phyloP scores from a whole-genome alignment of 2,888 invertebrate species.

The Choreutis nemorana region DNA sequence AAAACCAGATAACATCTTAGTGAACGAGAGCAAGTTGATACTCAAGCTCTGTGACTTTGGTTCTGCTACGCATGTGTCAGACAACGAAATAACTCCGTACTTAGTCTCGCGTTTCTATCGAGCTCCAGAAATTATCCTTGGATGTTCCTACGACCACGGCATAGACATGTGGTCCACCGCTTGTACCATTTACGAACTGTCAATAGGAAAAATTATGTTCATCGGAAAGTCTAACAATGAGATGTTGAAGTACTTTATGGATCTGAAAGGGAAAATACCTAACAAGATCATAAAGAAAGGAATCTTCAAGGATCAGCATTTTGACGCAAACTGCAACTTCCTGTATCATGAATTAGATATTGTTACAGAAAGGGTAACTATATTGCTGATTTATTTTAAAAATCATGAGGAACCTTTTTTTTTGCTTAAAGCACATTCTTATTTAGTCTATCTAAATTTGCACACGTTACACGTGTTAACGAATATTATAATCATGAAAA shows the following conservation, averaged over 20 bases:
- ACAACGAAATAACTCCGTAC: constrained; percentile 98
- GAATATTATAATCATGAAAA: too few relatives aligned
- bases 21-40: constrained; percentile 95
- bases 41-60: constrained; percentile 99
- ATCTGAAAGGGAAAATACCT: constrained; percentile 97
- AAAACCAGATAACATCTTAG: constrained; percentile 99
- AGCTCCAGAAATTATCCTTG: constrained; percentile 98
- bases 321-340: constrained; percentile 95
- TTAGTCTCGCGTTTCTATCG: constrained; percentile 98
- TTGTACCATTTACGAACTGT: constrained; percentile 96
- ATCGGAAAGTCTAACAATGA: constrained; percentile 98
- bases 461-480: too few relatives aligned
- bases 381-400: neutral
- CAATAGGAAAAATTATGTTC: constrained; percentile 99
- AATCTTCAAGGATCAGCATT: constrained; percentile 94
- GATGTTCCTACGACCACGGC: constrained; percentile 95
- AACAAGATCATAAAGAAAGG: constrained; percentile 96
- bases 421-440: too few relatives aligned
- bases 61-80: constrained; percentile 90
- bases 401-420: too few relatives aligned
- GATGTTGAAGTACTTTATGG: constrained; percentile 99
- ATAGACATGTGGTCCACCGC: constrained; percentile 99
- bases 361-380: constrained; percentile 94
- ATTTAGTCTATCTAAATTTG: too few relatives aligned
- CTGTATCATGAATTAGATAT: constrained; percentile 97